These are phyloP conservation scores for Epinotia brunnichana DNA, from an alignment of 2,888 invertebrate genomes.

Conservation along the genomic window DNA sequence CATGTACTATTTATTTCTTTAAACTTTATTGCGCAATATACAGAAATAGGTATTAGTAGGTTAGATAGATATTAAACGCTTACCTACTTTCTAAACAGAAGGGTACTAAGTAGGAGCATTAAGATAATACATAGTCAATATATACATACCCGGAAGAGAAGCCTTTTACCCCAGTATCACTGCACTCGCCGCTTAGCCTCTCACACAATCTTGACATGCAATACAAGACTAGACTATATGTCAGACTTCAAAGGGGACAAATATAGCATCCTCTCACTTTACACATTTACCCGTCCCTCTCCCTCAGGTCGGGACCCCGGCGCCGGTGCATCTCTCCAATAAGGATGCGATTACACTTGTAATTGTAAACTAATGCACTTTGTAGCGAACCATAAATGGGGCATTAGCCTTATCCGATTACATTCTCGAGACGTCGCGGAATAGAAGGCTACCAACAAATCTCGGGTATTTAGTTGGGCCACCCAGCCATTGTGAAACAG, in stretches of 20 bases:
- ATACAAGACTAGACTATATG: conserved; percentile 5
- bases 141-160: conserved; percentile 13
- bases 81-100: neutral
- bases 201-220: conserved; percentile 28
- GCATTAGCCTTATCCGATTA: conserved; percentile 43
- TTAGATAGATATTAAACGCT: too few relatives aligned
- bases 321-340: conserved; percentile 56
- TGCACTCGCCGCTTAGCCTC: conserved; percentile 9
- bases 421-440: conserved; percentile 22
- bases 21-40: too few relatives aligned
- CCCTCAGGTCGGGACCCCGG: conserved; percentile 15
- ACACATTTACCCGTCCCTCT: neutral
- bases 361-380: conserved; percentile 39
- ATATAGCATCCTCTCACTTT: neutral
- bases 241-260: conserved; percentile 1
- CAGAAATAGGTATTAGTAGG: too few relatives aligned
- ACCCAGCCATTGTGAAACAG: neutral
- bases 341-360: conserved; percentile 55
- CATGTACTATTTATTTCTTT: too few relatives aligned
- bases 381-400: conserved; percentile 35
- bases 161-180: conserved; percentile 3
- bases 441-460: conserved; percentile 17
- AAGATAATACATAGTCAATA: neutral
- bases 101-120: neutral
- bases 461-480: neutral